These are phyloP conservation scores for Philonicus albiceps DNA, from an alignment of 2,888 invertebrate species.

Conservation along the genomic window DNA sequence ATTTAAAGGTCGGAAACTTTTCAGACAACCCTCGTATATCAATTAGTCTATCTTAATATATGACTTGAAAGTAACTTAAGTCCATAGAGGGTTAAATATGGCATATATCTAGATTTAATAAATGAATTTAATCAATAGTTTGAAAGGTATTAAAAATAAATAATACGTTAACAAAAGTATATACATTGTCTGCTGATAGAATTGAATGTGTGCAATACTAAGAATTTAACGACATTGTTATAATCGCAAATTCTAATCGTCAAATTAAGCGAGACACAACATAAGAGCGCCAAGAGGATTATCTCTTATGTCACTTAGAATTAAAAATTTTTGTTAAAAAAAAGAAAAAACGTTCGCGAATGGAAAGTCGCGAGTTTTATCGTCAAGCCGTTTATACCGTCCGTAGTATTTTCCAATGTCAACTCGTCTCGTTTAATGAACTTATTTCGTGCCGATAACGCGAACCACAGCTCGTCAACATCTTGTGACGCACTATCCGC, in stretches of 20 bases:
- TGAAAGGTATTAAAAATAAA: too few species aligned
- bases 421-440: slow-evolving; percentile 34
- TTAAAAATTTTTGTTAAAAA: background rate
- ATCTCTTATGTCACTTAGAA: background rate
- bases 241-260: background rate
- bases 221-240: background rate
- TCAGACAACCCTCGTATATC: too few species aligned
- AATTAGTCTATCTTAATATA: too few species aligned
- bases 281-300: background rate
- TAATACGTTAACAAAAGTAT: too few species aligned
- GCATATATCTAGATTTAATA: too few species aligned
- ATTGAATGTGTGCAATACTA: background rate
- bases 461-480: background rate
- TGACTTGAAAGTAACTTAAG: too few species aligned
- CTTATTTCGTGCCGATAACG: slow-evolving; percentile 4
- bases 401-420: slow-evolving; percentile 4
- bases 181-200: background rate
- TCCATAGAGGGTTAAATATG: too few species aligned
- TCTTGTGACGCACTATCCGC: background rate
- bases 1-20: too few species aligned
- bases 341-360: background rate
- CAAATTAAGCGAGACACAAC: background rate
- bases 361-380: background rate
- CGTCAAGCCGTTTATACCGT: background rate
- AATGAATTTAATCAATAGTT: too few species aligned